Evolutionary conservation across 2,113 vertebrate species (phyloP).

Genomic region (Zapornia atra): DNA sequence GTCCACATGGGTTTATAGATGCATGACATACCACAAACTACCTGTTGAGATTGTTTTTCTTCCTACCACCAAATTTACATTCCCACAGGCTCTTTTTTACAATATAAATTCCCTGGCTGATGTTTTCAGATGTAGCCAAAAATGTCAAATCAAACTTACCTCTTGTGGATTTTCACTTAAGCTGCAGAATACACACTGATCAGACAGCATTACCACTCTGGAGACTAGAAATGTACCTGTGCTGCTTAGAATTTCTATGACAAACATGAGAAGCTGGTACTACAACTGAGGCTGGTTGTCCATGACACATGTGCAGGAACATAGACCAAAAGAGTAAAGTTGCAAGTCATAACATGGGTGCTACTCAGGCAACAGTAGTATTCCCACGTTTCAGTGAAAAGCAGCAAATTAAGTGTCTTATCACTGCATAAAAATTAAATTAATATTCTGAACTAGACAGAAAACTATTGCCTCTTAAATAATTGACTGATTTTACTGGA

Average conservation of each 20-base stretch:
- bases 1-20: neutral
- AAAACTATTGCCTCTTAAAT: neutral
- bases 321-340: neutral
- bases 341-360: neutral
- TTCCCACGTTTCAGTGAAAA: neutral
- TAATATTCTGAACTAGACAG: neutral
- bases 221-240: neutral
- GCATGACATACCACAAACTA: neutral
- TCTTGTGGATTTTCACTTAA: neutral
- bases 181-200: neutral
- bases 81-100: neutral
- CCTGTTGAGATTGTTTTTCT: neutral
- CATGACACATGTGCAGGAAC: fast-evolving
- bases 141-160: neutral
- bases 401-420: neutral
- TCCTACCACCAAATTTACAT: neutral
- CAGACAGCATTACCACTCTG: neutral
- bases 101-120: neutral
- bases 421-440: neutral
- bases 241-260: neutral
- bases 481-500: neutral
- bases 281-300: neutral
- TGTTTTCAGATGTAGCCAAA: neutral
- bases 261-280: neutral
- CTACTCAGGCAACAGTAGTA: neutral